A percentile compares a stretch with the other conserved stretches of the same genome.
These are phyloP conservation scores for Conus ventricosus DNA, from an alignment of 1,140 invertebrate genomes.

Conservation along the genomic window DNA sequence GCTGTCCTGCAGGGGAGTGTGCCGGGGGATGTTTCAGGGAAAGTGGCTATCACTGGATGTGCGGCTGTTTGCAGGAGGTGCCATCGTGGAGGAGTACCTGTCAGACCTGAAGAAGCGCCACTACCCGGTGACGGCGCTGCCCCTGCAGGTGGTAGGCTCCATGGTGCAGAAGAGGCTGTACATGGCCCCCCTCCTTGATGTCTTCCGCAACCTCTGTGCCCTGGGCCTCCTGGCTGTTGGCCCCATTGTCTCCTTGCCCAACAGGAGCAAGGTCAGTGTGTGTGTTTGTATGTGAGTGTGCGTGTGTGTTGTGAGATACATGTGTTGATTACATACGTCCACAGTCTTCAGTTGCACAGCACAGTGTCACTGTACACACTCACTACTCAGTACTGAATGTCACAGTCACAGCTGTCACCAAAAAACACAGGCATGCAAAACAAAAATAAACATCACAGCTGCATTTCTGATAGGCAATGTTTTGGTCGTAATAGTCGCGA, in stretches of 20 bases:
- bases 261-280: constrained; percentile 80
- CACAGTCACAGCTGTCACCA: no score
- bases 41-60: no score
- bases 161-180: constrained; percentile 80
- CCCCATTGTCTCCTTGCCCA: constrained; percentile 78
- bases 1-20: no score
- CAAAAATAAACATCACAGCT: no score
- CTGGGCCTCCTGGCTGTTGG: constrained; percentile 85
- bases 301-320: background rate
- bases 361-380: no score
- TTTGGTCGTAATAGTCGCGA: no score
- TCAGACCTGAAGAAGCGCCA: constrained; percentile 83
- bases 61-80: background rate
- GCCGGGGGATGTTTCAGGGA: no score
- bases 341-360: no score
- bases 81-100: constrained; percentile 77
- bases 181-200: constrained; percentile 80
- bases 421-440: no score
- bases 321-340: no score
- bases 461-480: no score
- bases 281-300: background rate
- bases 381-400: background rate
- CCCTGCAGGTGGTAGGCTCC: constrained; percentile 75
- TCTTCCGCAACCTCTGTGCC: constrained; percentile 79
- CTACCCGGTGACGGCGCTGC: constrained; percentile 78